Percentiles rank a stretch among this genome's conserved stretches.
These are phyloP conservation scores for Petrocephalus microphthalmus DNA, from an alignment of 2,113 vertebrate species.

Conservation along the genomic window DNA sequence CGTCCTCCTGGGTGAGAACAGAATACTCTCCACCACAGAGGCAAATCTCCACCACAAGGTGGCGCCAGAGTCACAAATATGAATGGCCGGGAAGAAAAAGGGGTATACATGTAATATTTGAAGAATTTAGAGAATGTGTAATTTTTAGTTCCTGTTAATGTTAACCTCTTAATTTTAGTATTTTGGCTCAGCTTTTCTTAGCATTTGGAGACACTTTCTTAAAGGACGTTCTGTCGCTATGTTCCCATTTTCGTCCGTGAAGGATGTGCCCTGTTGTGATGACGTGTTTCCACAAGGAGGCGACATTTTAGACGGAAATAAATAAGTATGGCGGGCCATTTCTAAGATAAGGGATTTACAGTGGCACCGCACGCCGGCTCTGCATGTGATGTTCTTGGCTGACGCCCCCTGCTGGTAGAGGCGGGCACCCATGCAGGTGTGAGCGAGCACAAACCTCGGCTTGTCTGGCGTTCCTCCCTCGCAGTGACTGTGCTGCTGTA, in stretches of 20 bases:
- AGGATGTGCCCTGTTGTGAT: background rate
- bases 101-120: background rate
- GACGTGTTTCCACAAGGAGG: background rate
- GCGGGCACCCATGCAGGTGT: background rate
- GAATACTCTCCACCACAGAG: conserved; percentile 3
- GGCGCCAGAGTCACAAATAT: background rate
- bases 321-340: background rate
- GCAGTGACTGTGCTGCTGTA: conserved; percentile 79
- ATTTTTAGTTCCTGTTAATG: background rate
- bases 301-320: background rate
- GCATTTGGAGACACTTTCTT: background rate
- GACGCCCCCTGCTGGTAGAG: background rate
- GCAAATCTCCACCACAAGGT: background rate
- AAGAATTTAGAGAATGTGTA: background rate
- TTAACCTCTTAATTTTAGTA: background rate
- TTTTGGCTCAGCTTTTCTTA: background rate
- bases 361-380: background rate
- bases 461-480: background rate
- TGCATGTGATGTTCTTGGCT: background rate
- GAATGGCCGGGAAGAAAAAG: background rate
- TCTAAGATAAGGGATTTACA: background rate
- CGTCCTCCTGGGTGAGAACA: conserved; percentile 73
- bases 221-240: background rate
- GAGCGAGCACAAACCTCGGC: background rate
- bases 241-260: background rate